Base-by-base conservation (phyloP, 2,797 vertebrate genomes). In the Iguana delicatissima region DNA sequence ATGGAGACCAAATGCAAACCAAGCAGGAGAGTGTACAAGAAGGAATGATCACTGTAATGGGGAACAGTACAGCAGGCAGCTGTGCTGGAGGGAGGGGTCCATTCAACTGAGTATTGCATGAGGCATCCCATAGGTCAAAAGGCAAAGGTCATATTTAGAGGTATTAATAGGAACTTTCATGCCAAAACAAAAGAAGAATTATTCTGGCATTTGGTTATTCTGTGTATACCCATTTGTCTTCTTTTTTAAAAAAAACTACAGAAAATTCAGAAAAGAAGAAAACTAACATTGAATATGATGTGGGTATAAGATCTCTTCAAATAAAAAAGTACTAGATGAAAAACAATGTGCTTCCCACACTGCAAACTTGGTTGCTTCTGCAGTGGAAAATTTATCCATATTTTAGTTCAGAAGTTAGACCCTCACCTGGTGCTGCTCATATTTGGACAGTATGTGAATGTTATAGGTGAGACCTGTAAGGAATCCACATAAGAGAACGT, bases 151-250 rank as follows among this genome's bases (percentile, higher is more conserved):
- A 32, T 55, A 6, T 42, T 79, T 55, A n/a, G 42, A 4, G 77
- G 73, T 38, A 85, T 74, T 84, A 84, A 85, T n/a, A 84, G 32
- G 67, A 84, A 38, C 9, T 18, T 46, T 84, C 74, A 42, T 55
- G 64, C 73, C 87, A 88, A 73, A n/a, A 57, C 20, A 82, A 81
- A 29, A 64, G 57, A 55, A 50, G 38, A 52, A 35, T 52, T 35
- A 67, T 69, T 22, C 46, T 52, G 38, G 64, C 73, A 55, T 42
- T n/a, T 80, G 59, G n/a, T 79, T 79, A 79, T 29, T 42, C 46
- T 79, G 88, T 10, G 7, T 64, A 79, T 69, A 85, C n/a, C 62
- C 50, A 57, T 24, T 79, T 77, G 46, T 46, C 73, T 76, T 42
- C 2, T n/a, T 76, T 52, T 82, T 32, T 22, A 62, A 16, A 59